Evolutionary conservation across 2,888 invertebrate genomes (phyloP), one percentile per base, ranked within the genome.

Genomic region (Buathra laborator): DNA sequence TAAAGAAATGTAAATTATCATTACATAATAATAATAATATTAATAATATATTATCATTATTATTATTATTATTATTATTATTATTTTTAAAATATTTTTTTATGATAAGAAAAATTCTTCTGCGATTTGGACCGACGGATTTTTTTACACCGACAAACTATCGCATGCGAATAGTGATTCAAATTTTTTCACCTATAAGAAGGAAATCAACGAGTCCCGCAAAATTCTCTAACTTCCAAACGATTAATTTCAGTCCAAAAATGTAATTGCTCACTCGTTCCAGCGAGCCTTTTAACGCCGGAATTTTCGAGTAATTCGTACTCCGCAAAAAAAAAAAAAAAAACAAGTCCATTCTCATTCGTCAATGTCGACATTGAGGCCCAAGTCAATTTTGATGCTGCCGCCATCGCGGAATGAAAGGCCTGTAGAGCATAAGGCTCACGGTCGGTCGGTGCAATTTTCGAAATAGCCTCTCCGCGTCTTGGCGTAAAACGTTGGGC

Each of bases 361-460:
- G 56, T 82, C 77, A 78, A 78, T 71, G 82, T 72, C 82, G 82
- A 72, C 19, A 59, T 71, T 32, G 66, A 78, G 75, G 12, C 16
- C 10, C 68, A 46, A 48, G 32, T 75, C 37, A 14, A 80, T 80
- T 80, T 75, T 72, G 62, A 74, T 78, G 64, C 64, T 37, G 32
- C 5, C 46, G 32, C 10, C n/a, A 19, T 19, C 24, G 56, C 19
- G 44, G 44, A 78, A 59, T 62, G 68, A 66, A 68, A 68, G 70
- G 32, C 14, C 37, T 10, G 12, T 44, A 16, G 14, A 46, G 10
- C 14, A 59, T 12, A 12, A 62, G 32, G 78, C 71, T 6, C 68
- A 10, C 10, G 32, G 46, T 44, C 68, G 67, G 46, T 19, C 62
- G 24, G 67, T 81, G 84, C 77, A 84, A 84, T 84, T 84, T 84